These are phyloP conservation scores for Salvelinus alpinus DNA, from an alignment of 2,113 vertebrate species.

Conservation along the genomic window DNA sequence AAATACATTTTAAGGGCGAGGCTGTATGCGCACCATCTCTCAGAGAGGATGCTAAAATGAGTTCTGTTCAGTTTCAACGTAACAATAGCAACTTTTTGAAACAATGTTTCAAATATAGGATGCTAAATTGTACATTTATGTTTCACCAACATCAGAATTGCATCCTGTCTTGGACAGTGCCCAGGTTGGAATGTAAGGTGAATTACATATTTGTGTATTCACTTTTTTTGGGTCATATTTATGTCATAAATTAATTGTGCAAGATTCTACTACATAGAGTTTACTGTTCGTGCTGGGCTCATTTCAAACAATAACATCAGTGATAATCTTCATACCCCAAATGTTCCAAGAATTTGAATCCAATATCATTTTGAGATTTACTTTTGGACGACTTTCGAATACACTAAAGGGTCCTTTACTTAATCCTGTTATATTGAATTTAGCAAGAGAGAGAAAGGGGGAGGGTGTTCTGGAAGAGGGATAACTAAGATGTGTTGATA, in stretches of 20 bases:
- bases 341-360: too few relatives aligned
- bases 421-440: background rate
- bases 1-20: constrained; percentile 25
- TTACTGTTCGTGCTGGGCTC: too few relatives aligned
- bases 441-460: background rate
- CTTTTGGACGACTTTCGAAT: background rate
- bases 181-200: too few relatives aligned
- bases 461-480: background rate
- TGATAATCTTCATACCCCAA: too few relatives aligned
- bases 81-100: background rate
- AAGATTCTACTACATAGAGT: too few relatives aligned
- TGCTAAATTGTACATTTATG: too few relatives aligned
- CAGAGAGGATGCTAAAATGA: background rate
- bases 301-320: too few relatives aligned
- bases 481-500: background rate
- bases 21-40: background rate
- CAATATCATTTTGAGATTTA: background rate
- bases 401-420: background rate
- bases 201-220: too few relatives aligned
- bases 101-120: background rate
- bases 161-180: too few relatives aligned
- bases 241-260: too few relatives aligned
- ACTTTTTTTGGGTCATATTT: too few relatives aligned
- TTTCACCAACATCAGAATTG: too few relatives aligned
- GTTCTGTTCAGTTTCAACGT: background rate